Percentiles rank a stretch among this genome's conserved stretches.
Conservation (phyloP, 2,888 invertebrate genomes). For the Melipona beecheii region DNA sequence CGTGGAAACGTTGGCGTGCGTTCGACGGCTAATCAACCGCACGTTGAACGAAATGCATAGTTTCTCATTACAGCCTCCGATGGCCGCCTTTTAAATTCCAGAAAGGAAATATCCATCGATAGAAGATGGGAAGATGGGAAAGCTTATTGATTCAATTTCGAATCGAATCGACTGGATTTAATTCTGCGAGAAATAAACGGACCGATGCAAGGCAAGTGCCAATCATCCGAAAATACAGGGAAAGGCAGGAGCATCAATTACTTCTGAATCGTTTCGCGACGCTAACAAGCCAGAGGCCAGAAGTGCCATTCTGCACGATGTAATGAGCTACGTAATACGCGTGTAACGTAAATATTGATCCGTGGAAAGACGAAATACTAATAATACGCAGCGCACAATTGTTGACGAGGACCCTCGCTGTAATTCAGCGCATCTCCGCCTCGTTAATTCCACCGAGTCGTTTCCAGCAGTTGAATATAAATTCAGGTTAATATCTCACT, state of each 20-base stretch:
- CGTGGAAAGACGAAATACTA: background rate
- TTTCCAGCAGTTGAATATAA: background rate
- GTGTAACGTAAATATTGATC: slow-evolving; percentile 13
- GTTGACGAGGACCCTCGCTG: background rate
- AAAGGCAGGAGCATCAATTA: background rate
- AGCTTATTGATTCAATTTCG: background rate
- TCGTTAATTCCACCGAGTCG: background rate
- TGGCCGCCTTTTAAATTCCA: background rate
- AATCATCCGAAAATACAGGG: background rate
- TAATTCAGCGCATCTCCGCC: background rate
- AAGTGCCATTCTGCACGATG: background rate
- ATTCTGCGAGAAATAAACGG: no score
- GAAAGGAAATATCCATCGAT: background rate
- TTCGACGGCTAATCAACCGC: background rate
- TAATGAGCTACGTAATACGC: slow-evolving; percentile 1
- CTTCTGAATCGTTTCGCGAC: background rate
- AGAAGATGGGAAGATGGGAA: background rate
- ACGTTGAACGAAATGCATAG: background rate
- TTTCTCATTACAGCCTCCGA: background rate
- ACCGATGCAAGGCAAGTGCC: background rate
- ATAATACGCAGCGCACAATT: background rate
- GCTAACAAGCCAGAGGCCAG: background rate
- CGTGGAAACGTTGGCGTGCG: background rate
- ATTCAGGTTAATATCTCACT: slow-evolving; percentile 35
- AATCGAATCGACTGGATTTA: background rate